Conservation (phyloP, 2,797 vertebrate species). For the Remorina albescens region DNA sequence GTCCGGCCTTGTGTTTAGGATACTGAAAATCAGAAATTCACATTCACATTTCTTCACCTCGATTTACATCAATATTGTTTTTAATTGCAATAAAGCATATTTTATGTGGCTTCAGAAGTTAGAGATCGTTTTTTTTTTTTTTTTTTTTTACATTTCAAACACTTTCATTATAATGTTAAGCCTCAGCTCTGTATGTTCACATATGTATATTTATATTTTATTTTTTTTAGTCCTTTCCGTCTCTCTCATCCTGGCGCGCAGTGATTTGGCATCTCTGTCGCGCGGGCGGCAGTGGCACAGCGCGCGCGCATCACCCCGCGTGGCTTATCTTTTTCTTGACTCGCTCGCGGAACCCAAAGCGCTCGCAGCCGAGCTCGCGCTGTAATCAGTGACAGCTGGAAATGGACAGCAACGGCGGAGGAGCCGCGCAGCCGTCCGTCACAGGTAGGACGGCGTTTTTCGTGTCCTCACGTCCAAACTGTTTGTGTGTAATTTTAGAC, state of each 20-base stretch:
- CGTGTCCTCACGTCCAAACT: neutral
- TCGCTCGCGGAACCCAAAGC: constrained; percentile 64
- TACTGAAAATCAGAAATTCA: neutral
- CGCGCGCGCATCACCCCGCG: constrained; percentile 58
- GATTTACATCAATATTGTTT: no score
- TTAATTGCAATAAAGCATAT: neutral
- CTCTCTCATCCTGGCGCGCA: constrained; percentile 31
- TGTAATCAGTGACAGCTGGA: constrained; percentile 64
- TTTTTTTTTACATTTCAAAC: constrained; percentile 5
- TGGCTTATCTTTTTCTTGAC: constrained; percentile 51
- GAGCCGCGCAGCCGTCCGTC: constrained; percentile 30
- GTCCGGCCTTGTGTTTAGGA: neutral
- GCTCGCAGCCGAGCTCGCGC: constrained; percentile 67
- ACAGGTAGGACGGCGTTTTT: constrained; percentile 60
- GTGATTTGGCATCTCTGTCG: constrained; percentile 49
- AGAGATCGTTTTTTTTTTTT: neutral
- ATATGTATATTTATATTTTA: neutral
- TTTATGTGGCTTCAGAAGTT: neutral
- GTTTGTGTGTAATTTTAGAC: constrained; percentile 10
- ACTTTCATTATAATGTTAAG: neutral
- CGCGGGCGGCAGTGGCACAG: constrained; percentile 50
- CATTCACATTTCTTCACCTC: no score
- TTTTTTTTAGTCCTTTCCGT: neutral
- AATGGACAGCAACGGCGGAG: constrained; percentile 64
- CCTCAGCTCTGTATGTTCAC: constrained; percentile 8